These are phyloP conservation scores for Eudemis profundana DNA, from an alignment of 2,888 invertebrate genomes.

Conservation along the genomic window DNA sequence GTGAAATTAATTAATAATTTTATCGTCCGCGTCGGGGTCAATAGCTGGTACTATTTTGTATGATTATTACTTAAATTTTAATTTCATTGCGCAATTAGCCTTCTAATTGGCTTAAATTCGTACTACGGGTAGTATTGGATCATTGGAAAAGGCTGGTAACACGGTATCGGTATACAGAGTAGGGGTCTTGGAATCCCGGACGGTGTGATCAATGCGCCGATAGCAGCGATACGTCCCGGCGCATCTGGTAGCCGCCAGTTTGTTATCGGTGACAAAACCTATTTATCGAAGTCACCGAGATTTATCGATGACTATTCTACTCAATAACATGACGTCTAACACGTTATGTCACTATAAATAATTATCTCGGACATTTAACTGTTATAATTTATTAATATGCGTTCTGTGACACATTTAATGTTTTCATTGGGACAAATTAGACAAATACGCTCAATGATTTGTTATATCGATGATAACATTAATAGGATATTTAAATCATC, in stretches of 20 bases:
- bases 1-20: too few species aligned
- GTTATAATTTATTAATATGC: constrained; percentile 44
- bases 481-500: constrained; percentile 20
- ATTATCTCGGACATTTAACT: constrained; percentile 52
- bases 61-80: background rate
- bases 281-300: constrained; percentile 76
- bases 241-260: constrained; percentile 73
- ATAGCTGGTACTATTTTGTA: background rate
- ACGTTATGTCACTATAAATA: constrained; percentile 67
- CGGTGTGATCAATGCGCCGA: constrained; percentile 66
- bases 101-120: background rate
- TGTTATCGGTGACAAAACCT: constrained; percentile 71
- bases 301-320: constrained; percentile 69
- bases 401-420: constrained; percentile 41
- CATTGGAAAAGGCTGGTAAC: constrained; percentile 3
- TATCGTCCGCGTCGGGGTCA: background rate
- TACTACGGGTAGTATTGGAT: constrained; percentile 10
- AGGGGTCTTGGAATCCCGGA: constrained; percentile 19
- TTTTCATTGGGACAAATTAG: constrained; percentile 42
- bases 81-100: background rate
- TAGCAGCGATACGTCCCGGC: constrained; percentile 56
- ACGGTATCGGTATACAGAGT: background rate
- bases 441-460: constrained; percentile 35
- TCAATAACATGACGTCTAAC: constrained; percentile 69
- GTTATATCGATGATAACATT: constrained; percentile 38